Base-by-base conservation (phyloP, 2,113 vertebrate genomes). In the Elachura formosa region DNA sequence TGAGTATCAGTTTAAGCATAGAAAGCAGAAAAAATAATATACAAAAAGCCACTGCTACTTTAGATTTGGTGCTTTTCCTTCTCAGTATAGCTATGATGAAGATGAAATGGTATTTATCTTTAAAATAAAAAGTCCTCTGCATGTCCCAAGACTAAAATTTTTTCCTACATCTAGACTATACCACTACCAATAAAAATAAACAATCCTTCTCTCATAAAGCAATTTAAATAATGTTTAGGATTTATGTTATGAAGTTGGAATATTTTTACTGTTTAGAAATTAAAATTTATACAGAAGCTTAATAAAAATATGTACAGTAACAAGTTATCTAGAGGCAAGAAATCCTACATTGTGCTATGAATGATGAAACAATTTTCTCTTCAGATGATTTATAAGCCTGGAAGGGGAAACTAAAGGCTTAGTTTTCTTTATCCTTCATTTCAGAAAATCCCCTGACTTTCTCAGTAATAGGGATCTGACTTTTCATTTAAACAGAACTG, bases 291-390 rank as follows among this genome's bases (percentile, higher is more conserved):
- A 68, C 56, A 78, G 33, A 68, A 93, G 41, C 26, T 87, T 75
- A 76, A 46, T 86, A 92, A 62, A 85, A 93, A 75, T n/a, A 79
- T 5, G 16, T 24, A 69, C 9, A 49, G 25, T 68, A 76, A 73
- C n/a, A 89, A 87, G 58, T 52, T 76, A 56, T 83, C 54, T 58
- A 72, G 34, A 34, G 55, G 38, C 26, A 95, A 79, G 38, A 84
- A 90, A 90, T 85, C 11, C 18, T 49, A 72, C 36, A 52, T 26
- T 68, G 41, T 64, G n/a, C 33, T 87, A 49, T 79, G 93, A 75
- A 87, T 68, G 28, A 84, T 19, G 23, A 85, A 95, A 62, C 28
- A 38, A 54, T 69, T 77, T 93, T 87, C 62, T 93, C 38, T 85
- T 88, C 54, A 85, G 45, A 82, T 69, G 13, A 64, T 75, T 93